Conservation (phyloP, 2,888 invertebrate species). For the Crematogaster levior region DNA sequence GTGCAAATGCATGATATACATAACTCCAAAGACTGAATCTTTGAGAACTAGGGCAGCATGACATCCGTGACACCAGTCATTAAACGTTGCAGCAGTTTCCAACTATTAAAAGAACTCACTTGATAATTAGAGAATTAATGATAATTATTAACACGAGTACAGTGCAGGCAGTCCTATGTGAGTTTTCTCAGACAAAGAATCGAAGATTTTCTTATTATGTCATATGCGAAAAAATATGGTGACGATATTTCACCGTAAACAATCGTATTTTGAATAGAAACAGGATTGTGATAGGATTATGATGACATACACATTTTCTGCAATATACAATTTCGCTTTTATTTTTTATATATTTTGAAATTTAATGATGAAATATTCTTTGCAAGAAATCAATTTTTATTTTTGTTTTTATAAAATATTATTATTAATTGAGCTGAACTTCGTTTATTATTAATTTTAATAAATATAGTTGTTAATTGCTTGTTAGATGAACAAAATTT, state of each 20-base stretch:
- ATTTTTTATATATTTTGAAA: neutral
- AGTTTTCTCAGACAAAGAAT: constrained; percentile 65
- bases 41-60: constrained; percentile 83
- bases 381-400: neutral
- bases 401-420: neutral
- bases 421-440: neutral
- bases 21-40: constrained; percentile 65
- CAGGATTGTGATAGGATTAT: no score
- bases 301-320: neutral
- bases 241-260: constrained; percentile 15
- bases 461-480: neutral
- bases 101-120: constrained; percentile 79
- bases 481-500: neutral
- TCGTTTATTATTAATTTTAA: neutral
- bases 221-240: constrained; percentile 25
- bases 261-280: neutral
- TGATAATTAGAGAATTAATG: constrained; percentile 83
- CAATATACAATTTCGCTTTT: neutral
- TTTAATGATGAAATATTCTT: neutral
- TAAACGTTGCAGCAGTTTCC: constrained; percentile 78
- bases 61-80: constrained; percentile 81
- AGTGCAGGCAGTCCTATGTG: constrained; percentile 58
- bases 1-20: constrained; percentile 21
- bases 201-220: constrained; percentile 54
- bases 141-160: constrained; percentile 77